These are phyloP conservation scores for Tenthredo amoena DNA, from an alignment of 2,888 invertebrate species.

Conservation along the genomic window DNA sequence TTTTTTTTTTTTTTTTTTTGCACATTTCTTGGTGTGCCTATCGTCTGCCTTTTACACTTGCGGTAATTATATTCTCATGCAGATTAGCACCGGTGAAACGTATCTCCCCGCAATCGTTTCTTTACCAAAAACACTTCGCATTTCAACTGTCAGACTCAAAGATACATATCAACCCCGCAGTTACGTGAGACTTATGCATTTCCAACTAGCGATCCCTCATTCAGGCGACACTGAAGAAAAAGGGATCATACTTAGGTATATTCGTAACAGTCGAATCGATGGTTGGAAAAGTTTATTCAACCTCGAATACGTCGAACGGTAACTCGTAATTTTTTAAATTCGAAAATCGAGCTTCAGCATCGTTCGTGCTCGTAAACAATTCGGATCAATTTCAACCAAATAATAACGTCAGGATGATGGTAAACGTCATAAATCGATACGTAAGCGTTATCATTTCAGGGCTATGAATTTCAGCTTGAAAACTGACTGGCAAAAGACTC, in stretches of 20 bases:
- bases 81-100: slow-evolving; percentile 65
- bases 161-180: slow-evolving; percentile 44
- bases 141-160: slow-evolving; percentile 35
- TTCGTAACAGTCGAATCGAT: background rate
- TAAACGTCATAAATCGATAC: background rate
- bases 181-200: slow-evolving; percentile 45
- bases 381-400: background rate
- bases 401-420: background rate
- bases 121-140: slow-evolving; percentile 40
- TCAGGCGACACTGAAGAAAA: background rate
- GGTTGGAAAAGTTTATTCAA: background rate
- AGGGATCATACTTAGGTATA: background rate
- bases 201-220: slow-evolving; percentile 43
- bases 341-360: background rate
- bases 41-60: slow-evolving; percentile 51
- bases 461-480: slow-evolving; percentile 12
- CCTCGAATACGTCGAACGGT: background rate
- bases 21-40: slow-evolving; percentile 24
- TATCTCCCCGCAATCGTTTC: slow-evolving; percentile 17
- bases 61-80: slow-evolving; percentile 69
- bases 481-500: slow-evolving; percentile 7
- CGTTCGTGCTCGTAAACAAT: slow-evolving; percentile 16
- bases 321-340: background rate
- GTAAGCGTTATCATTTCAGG: slow-evolving; percentile 1
- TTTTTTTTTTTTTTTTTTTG: slow-evolving; percentile 59